phyloP scores from a whole-genome alignment of 2,113 vertebrate species.

The Tachysurus vachellii region DNA sequence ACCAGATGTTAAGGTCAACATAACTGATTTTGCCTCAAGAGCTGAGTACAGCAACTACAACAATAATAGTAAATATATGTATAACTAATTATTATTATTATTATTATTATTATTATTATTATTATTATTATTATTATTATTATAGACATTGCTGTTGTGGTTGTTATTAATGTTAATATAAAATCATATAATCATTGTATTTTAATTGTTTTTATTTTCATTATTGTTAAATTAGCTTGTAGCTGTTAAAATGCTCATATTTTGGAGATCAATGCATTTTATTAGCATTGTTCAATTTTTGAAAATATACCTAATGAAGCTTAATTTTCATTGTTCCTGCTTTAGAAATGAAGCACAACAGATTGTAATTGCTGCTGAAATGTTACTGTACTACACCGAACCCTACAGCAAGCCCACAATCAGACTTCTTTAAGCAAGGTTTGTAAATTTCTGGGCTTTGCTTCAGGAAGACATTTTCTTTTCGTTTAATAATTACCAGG shows the following conservation, averaged over 20 bases:
- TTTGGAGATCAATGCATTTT: background rate
- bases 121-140: background rate
- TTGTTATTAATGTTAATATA: background rate
- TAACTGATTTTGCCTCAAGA: background rate
- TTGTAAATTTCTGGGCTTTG: background rate
- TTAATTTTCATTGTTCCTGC: background rate
- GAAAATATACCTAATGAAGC: background rate
- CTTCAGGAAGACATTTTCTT: background rate
- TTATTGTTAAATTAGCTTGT: background rate
- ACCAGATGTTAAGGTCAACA: slow-evolving; percentile 4
- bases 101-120: background rate
- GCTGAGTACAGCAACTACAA: background rate
- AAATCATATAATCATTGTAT: too few relatives aligned
- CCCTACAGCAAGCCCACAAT: background rate
- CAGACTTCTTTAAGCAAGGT: background rate
- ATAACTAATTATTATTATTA: background rate
- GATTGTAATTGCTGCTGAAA: background rate
- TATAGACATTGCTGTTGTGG: background rate
- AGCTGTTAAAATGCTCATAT: background rate
- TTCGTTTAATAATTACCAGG: background rate
- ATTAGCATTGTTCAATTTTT: background rate
- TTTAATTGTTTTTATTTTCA: background rate
- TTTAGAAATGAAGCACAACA: background rate
- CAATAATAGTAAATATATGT: background rate
- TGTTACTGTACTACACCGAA: background rate